Conservation (phyloP, 2,797 vertebrate genomes). For the Chelon labrosus region DNA sequence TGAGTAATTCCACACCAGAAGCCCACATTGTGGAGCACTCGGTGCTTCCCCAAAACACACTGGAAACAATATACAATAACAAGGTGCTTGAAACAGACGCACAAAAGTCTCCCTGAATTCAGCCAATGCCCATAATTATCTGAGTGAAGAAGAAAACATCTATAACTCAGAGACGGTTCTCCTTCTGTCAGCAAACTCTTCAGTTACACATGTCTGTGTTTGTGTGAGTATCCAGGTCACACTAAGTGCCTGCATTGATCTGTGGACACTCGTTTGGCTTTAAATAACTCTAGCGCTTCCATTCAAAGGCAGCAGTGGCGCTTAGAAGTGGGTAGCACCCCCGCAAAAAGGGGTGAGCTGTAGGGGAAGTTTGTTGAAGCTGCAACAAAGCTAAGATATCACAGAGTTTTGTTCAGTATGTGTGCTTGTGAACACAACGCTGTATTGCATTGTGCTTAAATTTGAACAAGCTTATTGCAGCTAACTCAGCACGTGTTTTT, state of each 20-base stretch:
- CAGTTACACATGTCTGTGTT: slow-evolving; percentile 20
- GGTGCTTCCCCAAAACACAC: too few species aligned
- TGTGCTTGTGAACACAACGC: neutral
- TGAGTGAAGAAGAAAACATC: too few species aligned
- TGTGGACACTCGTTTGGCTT: slow-evolving; percentile 40
- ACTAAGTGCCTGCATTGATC: slow-evolving; percentile 57
- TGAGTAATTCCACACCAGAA: too few species aligned
- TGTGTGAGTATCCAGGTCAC: slow-evolving; percentile 7
- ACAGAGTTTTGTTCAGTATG: too few species aligned
- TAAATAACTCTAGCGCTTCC: slow-evolving; percentile 44
- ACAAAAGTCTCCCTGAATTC: too few species aligned
- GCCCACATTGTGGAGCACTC: too few species aligned
- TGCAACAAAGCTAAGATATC: neutral
- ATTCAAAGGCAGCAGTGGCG: slow-evolving; percentile 15
- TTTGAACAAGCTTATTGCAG: neutral
- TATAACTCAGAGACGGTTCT: too few species aligned
- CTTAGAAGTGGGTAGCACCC: neutral
- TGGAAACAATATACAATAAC: too few species aligned
- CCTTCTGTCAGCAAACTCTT: neutral
- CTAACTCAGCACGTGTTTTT: neutral
- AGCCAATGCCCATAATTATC: too few species aligned
- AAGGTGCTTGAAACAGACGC: too few species aligned
- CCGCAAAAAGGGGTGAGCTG: too few species aligned
- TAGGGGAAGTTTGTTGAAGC: neutral
- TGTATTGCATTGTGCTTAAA: neutral